phyloP scores from a whole-genome alignment of 2,888 invertebrate genomes.

The Euclidia mi region DNA sequence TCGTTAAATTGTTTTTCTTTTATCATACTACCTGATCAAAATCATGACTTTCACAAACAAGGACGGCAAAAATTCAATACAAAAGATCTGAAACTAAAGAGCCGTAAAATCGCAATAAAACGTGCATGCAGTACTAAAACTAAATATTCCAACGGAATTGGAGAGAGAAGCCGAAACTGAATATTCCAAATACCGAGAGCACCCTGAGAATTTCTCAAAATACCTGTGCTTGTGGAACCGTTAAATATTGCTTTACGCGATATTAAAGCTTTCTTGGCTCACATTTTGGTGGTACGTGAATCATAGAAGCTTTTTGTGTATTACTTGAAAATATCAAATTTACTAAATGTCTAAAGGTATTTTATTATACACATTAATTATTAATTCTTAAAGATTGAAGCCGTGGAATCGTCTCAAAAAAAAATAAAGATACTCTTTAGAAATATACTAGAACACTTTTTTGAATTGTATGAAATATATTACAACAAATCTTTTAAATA shows the following conservation, averaged over 20 bases:
- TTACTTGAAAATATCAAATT: too few relatives aligned
- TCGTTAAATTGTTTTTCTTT: too few relatives aligned
- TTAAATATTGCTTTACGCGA: conserved; percentile 34
- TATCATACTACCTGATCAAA: too few relatives aligned
- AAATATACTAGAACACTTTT: neutral
- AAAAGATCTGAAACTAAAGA: too few relatives aligned
- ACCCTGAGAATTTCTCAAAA: conserved; percentile 39
- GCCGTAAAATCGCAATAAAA: conserved; percentile 19
- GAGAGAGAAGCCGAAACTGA: conserved; percentile 38
- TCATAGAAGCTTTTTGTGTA: neutral
- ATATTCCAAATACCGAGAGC: conserved; percentile 47
- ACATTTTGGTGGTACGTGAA: conserved; percentile 7
- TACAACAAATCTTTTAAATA: conserved; percentile 1
- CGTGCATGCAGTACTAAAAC: conserved; percentile 36
- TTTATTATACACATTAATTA: too few relatives aligned
- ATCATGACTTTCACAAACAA: too few relatives aligned
- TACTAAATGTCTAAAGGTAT: too few relatives aligned
- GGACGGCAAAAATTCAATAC: too few relatives aligned
- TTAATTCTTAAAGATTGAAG: too few relatives aligned
- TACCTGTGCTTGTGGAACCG: conserved; percentile 34
- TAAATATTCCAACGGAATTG: conserved; percentile 43
- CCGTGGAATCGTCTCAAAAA: too few relatives aligned
- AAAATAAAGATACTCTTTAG: neutral
- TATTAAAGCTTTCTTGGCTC: conserved; percentile 32
- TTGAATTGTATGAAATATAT: neutral